Evolutionary conservation across 2,888 invertebrate genomes (phyloP).

Genomic region (Gibbula magus): DNA sequence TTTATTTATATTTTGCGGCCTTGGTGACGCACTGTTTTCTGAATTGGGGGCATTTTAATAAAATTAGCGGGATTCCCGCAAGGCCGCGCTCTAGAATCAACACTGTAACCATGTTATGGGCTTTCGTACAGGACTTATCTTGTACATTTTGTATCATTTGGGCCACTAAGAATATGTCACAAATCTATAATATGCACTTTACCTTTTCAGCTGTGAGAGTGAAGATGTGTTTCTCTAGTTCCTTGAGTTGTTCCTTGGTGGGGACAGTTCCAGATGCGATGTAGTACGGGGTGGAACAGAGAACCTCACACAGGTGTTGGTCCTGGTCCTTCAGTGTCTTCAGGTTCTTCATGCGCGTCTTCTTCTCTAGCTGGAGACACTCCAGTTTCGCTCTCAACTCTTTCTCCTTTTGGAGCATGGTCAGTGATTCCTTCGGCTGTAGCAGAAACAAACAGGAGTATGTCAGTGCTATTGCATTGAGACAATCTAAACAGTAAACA

Average conservation of each 20-base stretch:
- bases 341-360: conserved; percentile 65
- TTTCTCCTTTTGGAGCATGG: conserved; percentile 67
- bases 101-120: too few species aligned
- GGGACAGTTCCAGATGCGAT: conserved; percentile 70
- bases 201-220: conserved; percentile 70
- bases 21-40: too few species aligned
- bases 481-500: too few species aligned
- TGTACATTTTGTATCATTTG: too few species aligned
- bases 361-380: conserved; percentile 65
- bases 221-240: conserved; percentile 69
- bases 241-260: conserved; percentile 63
- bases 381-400: conserved; percentile 62
- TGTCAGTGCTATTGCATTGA: too few species aligned
- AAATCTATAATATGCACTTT: too few species aligned
- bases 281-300: conserved; percentile 71
- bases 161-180: too few species aligned
- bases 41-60: too few species aligned
- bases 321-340: conserved; percentile 64
- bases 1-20: too few species aligned
- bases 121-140: too few species aligned
- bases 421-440: conserved; percentile 51
- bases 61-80: too few species aligned
- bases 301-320: conserved; percentile 68
- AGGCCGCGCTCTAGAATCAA: too few species aligned
- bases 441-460: not conserved